These are phyloP conservation scores for Rhopalosiphum nymphaeae DNA, from an alignment of 2,888 invertebrate genomes.

Conservation along the genomic window DNA sequence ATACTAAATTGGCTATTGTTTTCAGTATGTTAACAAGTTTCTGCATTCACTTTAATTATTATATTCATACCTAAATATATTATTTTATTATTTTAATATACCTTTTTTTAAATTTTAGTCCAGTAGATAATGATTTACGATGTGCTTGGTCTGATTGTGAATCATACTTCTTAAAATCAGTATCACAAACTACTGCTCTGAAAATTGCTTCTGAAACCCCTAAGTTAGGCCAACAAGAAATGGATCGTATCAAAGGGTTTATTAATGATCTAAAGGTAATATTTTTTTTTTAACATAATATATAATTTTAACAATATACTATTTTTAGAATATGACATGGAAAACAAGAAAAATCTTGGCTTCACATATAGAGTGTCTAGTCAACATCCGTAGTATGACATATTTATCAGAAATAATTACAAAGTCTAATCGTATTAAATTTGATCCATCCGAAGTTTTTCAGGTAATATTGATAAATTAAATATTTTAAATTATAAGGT, in stretches of 20 bases:
- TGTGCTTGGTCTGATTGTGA: constrained; percentile 82
- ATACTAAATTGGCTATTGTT: constrained; percentile 66
- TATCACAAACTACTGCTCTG: constrained; percentile 79
- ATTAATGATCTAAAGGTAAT: constrained; percentile 81
- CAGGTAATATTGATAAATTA: constrained; percentile 19
- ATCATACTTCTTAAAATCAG: constrained; percentile 80
- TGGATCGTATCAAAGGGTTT: constrained; percentile 89
- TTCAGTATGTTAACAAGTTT: not conserved
- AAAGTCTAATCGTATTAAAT: constrained; percentile 18
- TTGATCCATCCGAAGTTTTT: constrained; percentile 33
- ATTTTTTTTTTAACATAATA: constrained; percentile 27
- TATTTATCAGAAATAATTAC: constrained; percentile 30
- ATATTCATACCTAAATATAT: not conserved
- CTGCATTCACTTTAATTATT: not conserved
- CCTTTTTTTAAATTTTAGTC: constrained; percentile 61
- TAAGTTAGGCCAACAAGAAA: constrained; percentile 82
- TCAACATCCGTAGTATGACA: constrained; percentile 43
- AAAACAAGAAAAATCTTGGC: constrained; percentile 46
- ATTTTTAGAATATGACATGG: constrained; percentile 52
- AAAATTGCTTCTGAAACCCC: constrained; percentile 77
- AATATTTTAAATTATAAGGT: not conserved
- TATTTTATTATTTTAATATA: not conserved
- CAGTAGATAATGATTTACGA: constrained; percentile 72
- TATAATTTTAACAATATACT: not conserved
- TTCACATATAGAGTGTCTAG: constrained; percentile 29